phyloP scores from a whole-genome alignment of 2,113 vertebrate species.

The Clarias macrocephalus region DNA sequence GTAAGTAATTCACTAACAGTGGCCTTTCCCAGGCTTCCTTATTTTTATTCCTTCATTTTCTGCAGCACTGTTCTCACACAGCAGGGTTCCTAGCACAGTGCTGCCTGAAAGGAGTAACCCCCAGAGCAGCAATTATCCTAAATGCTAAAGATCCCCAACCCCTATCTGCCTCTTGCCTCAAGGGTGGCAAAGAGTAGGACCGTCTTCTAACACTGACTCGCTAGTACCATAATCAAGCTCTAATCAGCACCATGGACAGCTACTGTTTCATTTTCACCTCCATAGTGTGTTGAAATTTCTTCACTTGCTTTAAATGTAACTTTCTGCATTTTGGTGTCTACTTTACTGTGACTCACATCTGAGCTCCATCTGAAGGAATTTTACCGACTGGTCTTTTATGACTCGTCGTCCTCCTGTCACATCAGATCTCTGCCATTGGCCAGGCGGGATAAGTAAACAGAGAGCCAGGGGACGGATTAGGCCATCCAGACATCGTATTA shows the following conservation, averaged over 20 bases:
- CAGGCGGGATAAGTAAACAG: constrained; percentile 33
- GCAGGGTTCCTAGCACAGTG: constrained; percentile 9
- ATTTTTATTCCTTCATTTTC: background rate
- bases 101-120: constrained; percentile 40
- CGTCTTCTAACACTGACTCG: constrained; percentile 2
- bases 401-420: constrained; percentile 27
- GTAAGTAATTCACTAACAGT: background rate
- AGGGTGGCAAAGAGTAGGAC: constrained; percentile 12
- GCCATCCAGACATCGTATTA: constrained; percentile 39
- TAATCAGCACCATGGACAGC: constrained; percentile 39
- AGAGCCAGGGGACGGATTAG: constrained; percentile 44
- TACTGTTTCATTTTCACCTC: background rate
- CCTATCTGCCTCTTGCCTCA: constrained; percentile 21
- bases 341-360: background rate
- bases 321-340: background rate
- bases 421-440: constrained; percentile 27
- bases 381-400: background rate
- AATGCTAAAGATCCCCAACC: constrained; percentile 14
- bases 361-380: constrained; percentile 4
- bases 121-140: constrained; percentile 46
- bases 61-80: constrained; percentile 5
- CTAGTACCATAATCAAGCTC: constrained; percentile 38
- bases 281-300: background rate
- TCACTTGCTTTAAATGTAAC: background rate
- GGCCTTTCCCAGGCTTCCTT: background rate